A percentile compares a stretch with the other conserved stretches of the same genome.
phyloP scores from a whole-genome alignment of 2,888 invertebrate genomes.

The Diachrysia chrysitis region DNA sequence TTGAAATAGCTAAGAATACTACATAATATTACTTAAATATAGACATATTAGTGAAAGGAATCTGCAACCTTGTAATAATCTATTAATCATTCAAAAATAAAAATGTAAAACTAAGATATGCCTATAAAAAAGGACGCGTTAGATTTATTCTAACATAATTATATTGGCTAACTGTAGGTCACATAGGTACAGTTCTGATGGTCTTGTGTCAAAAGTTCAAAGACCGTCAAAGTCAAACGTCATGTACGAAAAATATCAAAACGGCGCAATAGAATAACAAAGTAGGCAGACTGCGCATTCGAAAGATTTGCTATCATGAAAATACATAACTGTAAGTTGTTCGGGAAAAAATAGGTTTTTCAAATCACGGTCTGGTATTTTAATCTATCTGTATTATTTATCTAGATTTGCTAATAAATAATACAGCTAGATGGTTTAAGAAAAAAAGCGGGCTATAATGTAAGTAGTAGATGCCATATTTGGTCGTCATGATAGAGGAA shows the following conservation, averaged over 20 bases:
- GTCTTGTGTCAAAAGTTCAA: conserved; percentile 46
- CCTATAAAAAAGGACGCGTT: too few species aligned
- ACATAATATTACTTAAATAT: too few species aligned
- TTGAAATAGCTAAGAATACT: too few species aligned
- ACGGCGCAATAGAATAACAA: conserved; percentile 17
- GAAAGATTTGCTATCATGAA: background rate
- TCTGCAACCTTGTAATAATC: too few species aligned
- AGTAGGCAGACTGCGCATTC: background rate
- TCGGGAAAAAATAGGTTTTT: background rate
- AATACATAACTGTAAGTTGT: background rate
- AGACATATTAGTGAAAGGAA: too few species aligned
- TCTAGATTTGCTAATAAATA: background rate
- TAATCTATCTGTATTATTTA: background rate
- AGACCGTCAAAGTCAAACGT: conserved; percentile 37
- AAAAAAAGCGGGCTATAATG: too few species aligned
- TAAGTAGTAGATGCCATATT: background rate
- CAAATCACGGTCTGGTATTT: background rate
- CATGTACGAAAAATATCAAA: conserved; percentile 8
- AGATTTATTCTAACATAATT: too few species aligned
- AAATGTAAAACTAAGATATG: too few species aligned
- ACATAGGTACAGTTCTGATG: conserved; percentile 10
- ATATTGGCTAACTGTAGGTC: too few species aligned
- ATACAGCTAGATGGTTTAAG: background rate
- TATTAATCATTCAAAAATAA: too few species aligned
- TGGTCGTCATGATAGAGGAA: too few species aligned